phyloP scores from a whole-genome alignment of 2,888 invertebrate species.

The Myopa testacea region DNA sequence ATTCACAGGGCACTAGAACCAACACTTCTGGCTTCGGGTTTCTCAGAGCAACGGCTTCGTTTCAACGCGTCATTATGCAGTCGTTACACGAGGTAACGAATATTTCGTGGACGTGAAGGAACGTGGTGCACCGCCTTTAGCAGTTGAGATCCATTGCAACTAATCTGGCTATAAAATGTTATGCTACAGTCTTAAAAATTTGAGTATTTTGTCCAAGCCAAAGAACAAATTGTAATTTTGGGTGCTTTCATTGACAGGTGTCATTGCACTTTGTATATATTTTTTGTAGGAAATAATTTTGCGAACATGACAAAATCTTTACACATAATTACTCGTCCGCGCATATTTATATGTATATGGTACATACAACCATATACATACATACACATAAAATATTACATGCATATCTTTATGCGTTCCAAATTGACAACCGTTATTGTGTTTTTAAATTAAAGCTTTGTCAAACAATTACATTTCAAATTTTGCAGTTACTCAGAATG shows the following conservation, averaged over 20 bases:
- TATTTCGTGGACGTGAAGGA: constrained; percentile 29
- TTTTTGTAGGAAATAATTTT: not conserved
- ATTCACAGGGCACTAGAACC: constrained; percentile 9
- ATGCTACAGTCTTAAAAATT: constrained; percentile 21
- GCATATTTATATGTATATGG: not conserved
- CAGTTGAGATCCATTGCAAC: constrained; percentile 28
- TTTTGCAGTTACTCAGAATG: no score
- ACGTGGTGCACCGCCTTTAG: constrained; percentile 16
- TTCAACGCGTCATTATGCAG: constrained; percentile 30
- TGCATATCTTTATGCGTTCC: not conserved
- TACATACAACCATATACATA: not conserved
- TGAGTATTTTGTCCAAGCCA: constrained; percentile 9
- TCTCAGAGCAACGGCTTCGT: constrained; percentile 29
- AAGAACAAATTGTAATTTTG: not conserved
- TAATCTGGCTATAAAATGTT: constrained; percentile 26
- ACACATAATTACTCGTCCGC: not conserved
- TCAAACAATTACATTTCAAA: not conserved
- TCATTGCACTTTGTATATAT: constrained; percentile 34
- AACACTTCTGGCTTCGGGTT: constrained; percentile 13
- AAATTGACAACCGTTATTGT: not conserved
- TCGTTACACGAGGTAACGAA: constrained; percentile 20
- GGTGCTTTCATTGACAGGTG: constrained; percentile 18
- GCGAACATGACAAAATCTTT: not conserved
- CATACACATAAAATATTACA: not conserved
- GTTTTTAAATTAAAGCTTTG: not conserved